Evolutionary conservation across 1,140 invertebrate genomes (phyloP), one percentile per base, ranked within the genome.

Genomic region (Trichogramma pretiosum): DNA sequence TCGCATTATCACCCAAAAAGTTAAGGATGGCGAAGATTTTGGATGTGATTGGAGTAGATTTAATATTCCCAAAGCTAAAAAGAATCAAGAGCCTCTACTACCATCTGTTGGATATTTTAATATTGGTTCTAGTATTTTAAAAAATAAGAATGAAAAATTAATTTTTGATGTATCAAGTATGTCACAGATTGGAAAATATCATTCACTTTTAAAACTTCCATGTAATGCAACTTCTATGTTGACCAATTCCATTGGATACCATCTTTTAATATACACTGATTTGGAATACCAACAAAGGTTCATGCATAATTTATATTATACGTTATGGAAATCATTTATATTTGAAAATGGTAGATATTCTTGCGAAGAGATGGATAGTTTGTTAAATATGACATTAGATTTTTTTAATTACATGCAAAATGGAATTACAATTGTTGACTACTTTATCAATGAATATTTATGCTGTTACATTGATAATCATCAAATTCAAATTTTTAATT

Each of bases 361-460:
- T 5, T 36, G 56, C n/a, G 42, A 55, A 22, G 63, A 72, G 44
- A 64, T 61, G 19, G 49, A 57, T 32, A 52, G 48, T 26, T 43
- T 73, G 16, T 56, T 73, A n/a, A 48, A 62, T 19, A 62, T 64
- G 54, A 67, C 61, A 5, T 46, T 50, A 5, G 53, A 59, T 35
- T 68, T 70, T 54, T 67, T 55, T 46, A 53, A 55, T 38, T 71
- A 71, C 28, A 68, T 71, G 55, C 67, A 70, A 37, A 62, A 70
- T 44, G 68, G 66, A 17, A 63, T 72, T 46, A 60, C 60, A 2
- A 58, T 67, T n/a, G 55, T 72, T 0, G 59, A 60, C 56, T 42
- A 58, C 45, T 71, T 72, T 38, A 52, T 72, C 4, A 43, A 62
- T 24, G 62, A 70, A 36, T 72, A 65, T 50, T 43, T 72, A 14